Conservation (phyloP, 1,140 invertebrate genomes). For the Drosophila dunni region DNA sequence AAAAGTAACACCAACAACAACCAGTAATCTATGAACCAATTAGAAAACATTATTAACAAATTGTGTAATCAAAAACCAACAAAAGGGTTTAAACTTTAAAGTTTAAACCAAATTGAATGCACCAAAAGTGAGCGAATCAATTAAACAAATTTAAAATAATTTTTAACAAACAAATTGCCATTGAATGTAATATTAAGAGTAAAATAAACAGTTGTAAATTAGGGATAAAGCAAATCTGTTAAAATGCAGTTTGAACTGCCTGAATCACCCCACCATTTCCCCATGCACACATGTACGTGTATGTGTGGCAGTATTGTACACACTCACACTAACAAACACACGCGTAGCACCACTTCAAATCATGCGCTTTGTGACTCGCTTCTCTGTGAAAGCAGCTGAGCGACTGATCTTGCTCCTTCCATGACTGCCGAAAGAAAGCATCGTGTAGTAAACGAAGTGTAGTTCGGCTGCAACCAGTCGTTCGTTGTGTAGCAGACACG, state of each 20-base stretch:
- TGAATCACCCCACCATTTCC: background rate
- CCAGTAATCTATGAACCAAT: conserved; percentile 14
- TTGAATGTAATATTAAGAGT: conserved; percentile 8
- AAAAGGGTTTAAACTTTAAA: too few species aligned
- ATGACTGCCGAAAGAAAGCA: too few species aligned
- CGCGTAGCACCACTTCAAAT: too few species aligned
- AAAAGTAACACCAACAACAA: conserved; percentile 16
- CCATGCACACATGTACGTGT: background rate
- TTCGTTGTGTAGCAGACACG: too few species aligned
- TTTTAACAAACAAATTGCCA: conserved; percentile 13
- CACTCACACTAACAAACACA: too few species aligned
- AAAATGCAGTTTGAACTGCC: background rate
- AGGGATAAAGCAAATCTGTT: background rate
- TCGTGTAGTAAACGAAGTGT: too few species aligned
- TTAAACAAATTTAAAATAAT: conserved; percentile 39
- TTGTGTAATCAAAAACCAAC: conserved; percentile 51
- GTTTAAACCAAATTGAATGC: conserved; percentile 10
- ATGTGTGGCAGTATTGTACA: too few species aligned
- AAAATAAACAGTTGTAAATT: conserved; percentile 26
- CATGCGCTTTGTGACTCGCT: too few species aligned
- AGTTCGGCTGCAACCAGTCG: too few species aligned
- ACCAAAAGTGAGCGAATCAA: conserved; percentile 65
- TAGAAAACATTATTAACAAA: conserved; percentile 32
- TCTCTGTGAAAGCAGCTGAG: too few species aligned
- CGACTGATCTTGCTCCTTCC: too few species aligned